Base-by-base conservation (phyloP, 1,140 invertebrate genomes). In the Apis florea region DNA sequence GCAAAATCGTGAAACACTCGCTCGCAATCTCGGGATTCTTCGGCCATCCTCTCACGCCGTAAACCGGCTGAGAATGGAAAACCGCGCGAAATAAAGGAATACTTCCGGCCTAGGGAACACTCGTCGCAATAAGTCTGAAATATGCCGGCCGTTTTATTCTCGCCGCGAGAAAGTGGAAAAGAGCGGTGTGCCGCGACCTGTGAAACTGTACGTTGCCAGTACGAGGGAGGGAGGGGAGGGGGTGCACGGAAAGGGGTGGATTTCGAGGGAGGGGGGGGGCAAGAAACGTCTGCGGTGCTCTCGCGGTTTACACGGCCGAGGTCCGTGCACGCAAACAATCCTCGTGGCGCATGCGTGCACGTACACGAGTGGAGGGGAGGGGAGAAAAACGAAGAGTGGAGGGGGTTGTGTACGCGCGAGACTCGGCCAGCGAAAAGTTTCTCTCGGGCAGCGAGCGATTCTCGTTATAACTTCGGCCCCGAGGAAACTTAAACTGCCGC, bases 81-180 rank as follows among this genome's bases (percentile, higher is more conserved):
- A 91, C 83, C 84, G 82, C 85, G 83, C 83, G 87, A 87, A 86
- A 90, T 91, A 91, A 91, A 90, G 89, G 89, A 63, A 63, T 31
- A 31, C 61, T 61, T 83, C 75, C 58, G 75, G 63, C 73, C 31
- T 4, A 40, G 31, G 59, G 80, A 70, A 86, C 80, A 75, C 76
- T 82, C 72, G 71, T 72, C 72, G 73, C 89, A 90, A 91, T 91
- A 91, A 91, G 90, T 90, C 88, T 90, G 90, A 90, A 90, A 90
- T 90, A 90, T 91, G 87, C 85, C 84, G 67, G 84, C 31, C 83
- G 85, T 91, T 90, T 90, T 90, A 89, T 90, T 90, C 79, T 83
- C 80, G 63, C 70, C 77, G 68, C 78, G 66, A 69, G 31, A 51
- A 64, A 74, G 31, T 63, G 61, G 63, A 69, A 78, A 51, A 69